Conservation (phyloP, 2,888 invertebrate species). For the Embidobia sp. region DNA sequence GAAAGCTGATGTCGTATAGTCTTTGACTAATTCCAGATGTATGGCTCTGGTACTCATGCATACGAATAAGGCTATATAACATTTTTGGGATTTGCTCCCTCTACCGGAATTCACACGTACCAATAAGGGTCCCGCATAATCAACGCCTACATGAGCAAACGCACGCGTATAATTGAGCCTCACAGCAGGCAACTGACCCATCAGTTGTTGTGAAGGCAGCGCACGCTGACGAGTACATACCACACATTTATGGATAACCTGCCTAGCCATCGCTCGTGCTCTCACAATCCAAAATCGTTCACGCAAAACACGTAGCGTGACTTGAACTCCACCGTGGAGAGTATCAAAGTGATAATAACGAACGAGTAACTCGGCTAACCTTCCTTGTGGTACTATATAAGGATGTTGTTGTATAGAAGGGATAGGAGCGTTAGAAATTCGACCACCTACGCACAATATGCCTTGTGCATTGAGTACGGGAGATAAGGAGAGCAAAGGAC, state of each 20-base stretch:
- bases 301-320: slow-evolving; percentile 32
- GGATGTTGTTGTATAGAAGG: neutral
- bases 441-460: neutral
- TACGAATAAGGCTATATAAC: neutral
- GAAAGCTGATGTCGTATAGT: neutral
- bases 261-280: slow-evolving; percentile 5
- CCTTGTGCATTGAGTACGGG: neutral
- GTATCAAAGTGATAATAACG: neutral
- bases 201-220: neutral
- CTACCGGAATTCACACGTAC: too few relatives aligned
- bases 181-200: neutral
- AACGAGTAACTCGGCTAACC: neutral
- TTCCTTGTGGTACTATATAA: neutral
- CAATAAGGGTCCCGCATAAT: slow-evolving; percentile 14
- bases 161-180: neutral
- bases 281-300: slow-evolving; percentile 46
- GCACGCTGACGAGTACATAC: slow-evolving; percentile 9
- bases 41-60: neutral
- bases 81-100: too few relatives aligned
- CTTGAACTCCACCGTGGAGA: slow-evolving; percentile 37
- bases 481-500: neutral
- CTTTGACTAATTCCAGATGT: neutral
- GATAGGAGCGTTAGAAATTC: neutral
- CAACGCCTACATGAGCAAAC: neutral
- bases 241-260: slow-evolving; percentile 5